These are phyloP conservation scores for Larimichthys crocea DNA, from an alignment of 2,113 vertebrate species.

Conservation along the genomic window DNA sequence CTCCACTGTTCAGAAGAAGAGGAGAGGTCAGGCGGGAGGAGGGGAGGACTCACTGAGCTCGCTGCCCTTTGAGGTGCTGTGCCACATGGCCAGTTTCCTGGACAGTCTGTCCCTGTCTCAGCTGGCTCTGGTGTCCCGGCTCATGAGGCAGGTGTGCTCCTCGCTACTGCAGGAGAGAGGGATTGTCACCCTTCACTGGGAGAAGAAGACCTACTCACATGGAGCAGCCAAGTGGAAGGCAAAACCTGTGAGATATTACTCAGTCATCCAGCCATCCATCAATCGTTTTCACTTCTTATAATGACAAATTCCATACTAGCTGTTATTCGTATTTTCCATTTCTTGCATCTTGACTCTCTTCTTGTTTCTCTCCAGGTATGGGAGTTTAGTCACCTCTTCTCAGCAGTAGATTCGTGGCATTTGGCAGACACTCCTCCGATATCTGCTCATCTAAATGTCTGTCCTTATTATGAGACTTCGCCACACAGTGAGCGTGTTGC, in stretches of 20 bases:
- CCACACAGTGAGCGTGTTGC: constrained; percentile 81
- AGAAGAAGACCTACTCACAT: constrained; percentile 87
- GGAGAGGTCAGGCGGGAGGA: constrained; percentile 55
- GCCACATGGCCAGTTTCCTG: constrained; percentile 92
- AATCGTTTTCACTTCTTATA: neutral
- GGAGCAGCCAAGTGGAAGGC: constrained; percentile 88
- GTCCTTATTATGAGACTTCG: constrained; percentile 88
- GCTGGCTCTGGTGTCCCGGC: constrained; percentile 91
- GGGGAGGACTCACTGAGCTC: constrained; percentile 84
- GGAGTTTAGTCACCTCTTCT: constrained; percentile 94
- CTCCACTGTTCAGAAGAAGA: constrained; percentile 14
- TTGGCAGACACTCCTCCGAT: constrained; percentile 82
- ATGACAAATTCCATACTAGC: constrained; percentile 82
- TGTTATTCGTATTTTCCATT: constrained; percentile 51
- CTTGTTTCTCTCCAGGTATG: constrained; percentile 81
- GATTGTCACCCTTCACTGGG: constrained; percentile 94
- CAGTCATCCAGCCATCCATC: neutral
- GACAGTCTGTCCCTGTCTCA: constrained; percentile 94
- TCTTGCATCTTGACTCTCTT: constrained; percentile 14
- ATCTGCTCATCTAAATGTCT: constrained; percentile 90
- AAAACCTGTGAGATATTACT: constrained; percentile 64
- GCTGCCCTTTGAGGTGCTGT: constrained; percentile 91
- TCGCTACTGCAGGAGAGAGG: constrained; percentile 92
- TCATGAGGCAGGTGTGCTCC: constrained; percentile 93
- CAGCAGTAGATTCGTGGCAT: constrained; percentile 87